These are phyloP conservation scores for Nemotelus nigrinus DNA, from an alignment of 2,888 invertebrate genomes.

Conservation along the genomic window DNA sequence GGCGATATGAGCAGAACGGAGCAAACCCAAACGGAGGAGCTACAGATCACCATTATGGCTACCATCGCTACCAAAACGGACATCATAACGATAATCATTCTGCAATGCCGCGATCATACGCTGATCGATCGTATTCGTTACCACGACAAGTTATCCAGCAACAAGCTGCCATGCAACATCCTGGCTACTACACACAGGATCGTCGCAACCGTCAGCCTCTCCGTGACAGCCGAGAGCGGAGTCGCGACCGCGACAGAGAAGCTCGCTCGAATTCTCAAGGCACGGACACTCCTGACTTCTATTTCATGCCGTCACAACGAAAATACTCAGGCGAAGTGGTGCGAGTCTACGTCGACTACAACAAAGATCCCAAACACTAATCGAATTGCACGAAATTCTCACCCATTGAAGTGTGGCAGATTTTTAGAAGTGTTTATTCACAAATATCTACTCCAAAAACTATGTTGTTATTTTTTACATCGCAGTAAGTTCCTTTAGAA, in stretches of 20 bases:
- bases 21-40: conserved; percentile 48
- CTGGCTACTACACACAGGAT: conserved; percentile 69
- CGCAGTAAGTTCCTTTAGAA: too few relatives aligned
- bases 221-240: conserved; percentile 52
- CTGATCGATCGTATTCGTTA: conserved; percentile 78
- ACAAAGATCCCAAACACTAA: conserved; percentile 72
- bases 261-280: conserved; percentile 58
- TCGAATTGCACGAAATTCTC: background rate
- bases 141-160: conserved; percentile 67
- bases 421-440: too few relatives aligned
- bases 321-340: conserved; percentile 93
- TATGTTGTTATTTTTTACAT: too few relatives aligned
- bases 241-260: conserved; percentile 57
- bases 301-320: conserved; percentile 94
- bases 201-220: conserved; percentile 62
- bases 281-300: conserved; percentile 78
- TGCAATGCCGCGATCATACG: conserved; percentile 56
- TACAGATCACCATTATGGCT: conserved; percentile 25
- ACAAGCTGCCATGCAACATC: conserved; percentile 58
- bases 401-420: too few relatives aligned
- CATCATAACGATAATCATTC: conserved; percentile 46
- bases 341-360: conserved; percentile 84
- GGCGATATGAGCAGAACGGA: conserved; percentile 51
- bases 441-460: too few relatives aligned
- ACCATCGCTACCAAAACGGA: conserved; percentile 57